phyloP scores from a whole-genome alignment of 2,888 invertebrate genomes.

The Cordilura impudica region DNA sequence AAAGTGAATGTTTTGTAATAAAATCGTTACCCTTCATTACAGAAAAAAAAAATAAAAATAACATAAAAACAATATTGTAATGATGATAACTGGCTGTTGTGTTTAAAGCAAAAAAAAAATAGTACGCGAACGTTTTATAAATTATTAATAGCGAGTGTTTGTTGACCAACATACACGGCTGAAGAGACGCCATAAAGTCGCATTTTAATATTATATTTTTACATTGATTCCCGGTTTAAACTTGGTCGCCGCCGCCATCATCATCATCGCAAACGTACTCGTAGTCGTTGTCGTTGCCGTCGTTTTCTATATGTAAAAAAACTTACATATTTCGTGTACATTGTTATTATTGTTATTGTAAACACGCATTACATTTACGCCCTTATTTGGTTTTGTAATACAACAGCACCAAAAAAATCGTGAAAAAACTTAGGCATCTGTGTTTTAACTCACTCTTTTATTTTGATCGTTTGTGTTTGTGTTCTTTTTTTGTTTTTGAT shows the following conservation, averaged over 20 bases:
- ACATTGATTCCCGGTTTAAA: background rate
- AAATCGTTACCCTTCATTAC: background rate
- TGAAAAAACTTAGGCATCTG: slow-evolving; percentile 17
- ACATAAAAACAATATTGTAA: slow-evolving; percentile 9
- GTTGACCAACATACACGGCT: slow-evolving; percentile 3
- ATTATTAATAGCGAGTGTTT: background rate
- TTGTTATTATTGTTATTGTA: slow-evolving; percentile 53
- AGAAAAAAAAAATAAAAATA: background rate
- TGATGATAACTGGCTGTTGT: slow-evolving; percentile 27
- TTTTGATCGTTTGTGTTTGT: slow-evolving; percentile 19
- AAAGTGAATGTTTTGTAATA: background rate
- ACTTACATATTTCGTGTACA: slow-evolving; percentile 27
- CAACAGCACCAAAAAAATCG: background rate
- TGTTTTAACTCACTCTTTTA: slow-evolving; percentile 28
- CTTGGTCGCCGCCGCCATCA: background rate
- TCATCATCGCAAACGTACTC: background rate
- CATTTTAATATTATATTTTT: slow-evolving; percentile 1
- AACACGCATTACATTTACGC: slow-evolving; percentile 61
- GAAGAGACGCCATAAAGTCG: slow-evolving; percentile 42
- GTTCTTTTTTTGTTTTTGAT: slow-evolving; percentile 19
- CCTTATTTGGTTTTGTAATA: slow-evolving; percentile 54
- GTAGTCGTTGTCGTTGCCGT: background rate
- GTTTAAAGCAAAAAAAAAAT: background rate
- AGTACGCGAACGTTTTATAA: background rate
- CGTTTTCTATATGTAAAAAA: slow-evolving; percentile 6